A percentile compares a stretch with the other conserved stretches of the same genome.
Conservation (phyloP, 2,888 invertebrate species). For the Andrena camellia region DNA sequence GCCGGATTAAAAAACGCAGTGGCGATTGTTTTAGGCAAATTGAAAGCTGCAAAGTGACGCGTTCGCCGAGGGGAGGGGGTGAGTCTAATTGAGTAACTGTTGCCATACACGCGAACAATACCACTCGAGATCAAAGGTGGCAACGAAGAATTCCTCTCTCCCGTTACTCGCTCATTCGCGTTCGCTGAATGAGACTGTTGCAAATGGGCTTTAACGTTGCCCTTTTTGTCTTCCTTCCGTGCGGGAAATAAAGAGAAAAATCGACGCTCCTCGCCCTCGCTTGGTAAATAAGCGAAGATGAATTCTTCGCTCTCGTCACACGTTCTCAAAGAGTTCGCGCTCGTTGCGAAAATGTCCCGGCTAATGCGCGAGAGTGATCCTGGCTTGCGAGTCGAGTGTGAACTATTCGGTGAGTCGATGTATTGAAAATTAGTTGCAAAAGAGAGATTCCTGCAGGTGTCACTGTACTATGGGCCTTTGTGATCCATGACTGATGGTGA, state of each 20-base stretch:
- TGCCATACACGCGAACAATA: slow-evolving; percentile 28
- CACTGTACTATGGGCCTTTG: slow-evolving; percentile 68
- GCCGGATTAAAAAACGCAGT: slow-evolving; percentile 1
- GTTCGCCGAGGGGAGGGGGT: neutral
- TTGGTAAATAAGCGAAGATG: neutral
- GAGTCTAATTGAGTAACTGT: slow-evolving; percentile 35
- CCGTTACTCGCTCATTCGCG: slow-evolving; percentile 10
- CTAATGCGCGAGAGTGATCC: slow-evolving; percentile 13
- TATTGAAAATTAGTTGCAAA: slow-evolving; percentile 52
- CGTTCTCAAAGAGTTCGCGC: neutral
- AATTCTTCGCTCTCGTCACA: slow-evolving; percentile 4
- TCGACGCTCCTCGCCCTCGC: neutral
- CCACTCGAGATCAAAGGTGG: slow-evolving; percentile 36
- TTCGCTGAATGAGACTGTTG: slow-evolving; percentile 2
- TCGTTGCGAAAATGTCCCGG: neutral
- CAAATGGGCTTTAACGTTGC: neutral
- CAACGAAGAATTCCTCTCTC: slow-evolving; percentile 41
- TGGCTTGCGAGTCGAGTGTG: slow-evolving; percentile 28
- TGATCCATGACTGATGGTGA: slow-evolving; percentile 69
- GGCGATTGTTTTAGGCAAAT: slow-evolving; percentile 9
- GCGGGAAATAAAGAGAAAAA: neutral
- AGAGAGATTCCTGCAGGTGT: slow-evolving; percentile 59
- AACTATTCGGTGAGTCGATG: slow-evolving; percentile 39
- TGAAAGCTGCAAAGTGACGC: slow-evolving; percentile 16
- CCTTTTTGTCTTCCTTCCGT: neutral